phyloP scores from a whole-genome alignment of 2,888 invertebrate species.

The Incurvaria masculella region DNA sequence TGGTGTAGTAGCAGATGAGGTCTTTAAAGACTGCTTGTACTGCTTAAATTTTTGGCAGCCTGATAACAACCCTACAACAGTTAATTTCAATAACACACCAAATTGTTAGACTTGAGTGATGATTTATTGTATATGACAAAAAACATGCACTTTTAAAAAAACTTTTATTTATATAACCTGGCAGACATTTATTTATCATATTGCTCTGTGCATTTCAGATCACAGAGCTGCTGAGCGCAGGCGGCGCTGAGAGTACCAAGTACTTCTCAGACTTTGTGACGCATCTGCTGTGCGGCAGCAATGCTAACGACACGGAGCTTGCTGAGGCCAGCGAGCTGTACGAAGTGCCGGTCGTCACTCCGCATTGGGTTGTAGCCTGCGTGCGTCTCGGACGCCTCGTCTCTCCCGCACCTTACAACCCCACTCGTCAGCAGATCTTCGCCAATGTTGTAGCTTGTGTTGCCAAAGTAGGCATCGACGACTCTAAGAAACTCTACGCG shows the following conservation, averaged over 20 bases:
- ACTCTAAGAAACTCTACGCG: slow-evolving; percentile 77
- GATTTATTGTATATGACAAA: too few species aligned
- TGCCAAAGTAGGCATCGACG: slow-evolving; percentile 68
- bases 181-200: too few species aligned
- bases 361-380: slow-evolving; percentile 79
- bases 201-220: slow-evolving; percentile 60
- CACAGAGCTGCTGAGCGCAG: slow-evolving; percentile 71
- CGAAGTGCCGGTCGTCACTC: slow-evolving; percentile 86
- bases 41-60: too few species aligned
- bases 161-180: too few species aligned
- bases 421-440: slow-evolving; percentile 66
- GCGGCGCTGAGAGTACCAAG: slow-evolving; percentile 83
- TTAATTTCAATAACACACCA: too few species aligned
- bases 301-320: slow-evolving; percentile 82
- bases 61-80: too few species aligned
- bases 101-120: too few species aligned
- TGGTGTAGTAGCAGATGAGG: too few species aligned
- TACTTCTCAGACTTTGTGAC: slow-evolving; percentile 92
- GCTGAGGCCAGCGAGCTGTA: slow-evolving; percentile 90
- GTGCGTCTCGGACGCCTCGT: slow-evolving; percentile 58
- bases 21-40: too few species aligned
- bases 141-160: too few species aligned
- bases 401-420: slow-evolving; percentile 73
- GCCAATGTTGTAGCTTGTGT: slow-evolving; percentile 72
- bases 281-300: slow-evolving; percentile 84